A percentile compares a stretch with the other conserved stretches of the same genome.
Evolutionary conservation across 2,113 vertebrate species (phyloP).

Genomic region (Platanista minor): DNA sequence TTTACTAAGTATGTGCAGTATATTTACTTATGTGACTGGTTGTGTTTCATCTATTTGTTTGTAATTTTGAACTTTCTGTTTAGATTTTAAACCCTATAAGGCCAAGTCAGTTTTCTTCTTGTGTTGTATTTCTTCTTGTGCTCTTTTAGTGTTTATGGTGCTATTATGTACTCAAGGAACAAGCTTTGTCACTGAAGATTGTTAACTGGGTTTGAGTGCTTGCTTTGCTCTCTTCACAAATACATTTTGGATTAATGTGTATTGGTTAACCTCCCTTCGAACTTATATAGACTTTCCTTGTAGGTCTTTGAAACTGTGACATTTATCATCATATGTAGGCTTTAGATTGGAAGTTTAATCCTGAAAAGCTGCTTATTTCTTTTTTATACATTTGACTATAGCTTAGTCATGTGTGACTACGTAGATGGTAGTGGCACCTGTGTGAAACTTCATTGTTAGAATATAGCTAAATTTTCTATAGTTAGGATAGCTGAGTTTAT

Average conservation of each 20-base stretch:
- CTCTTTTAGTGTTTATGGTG: not conserved
- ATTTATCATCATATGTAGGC: not conserved
- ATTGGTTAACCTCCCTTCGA: not conserved
- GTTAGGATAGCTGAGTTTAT: not conserved
- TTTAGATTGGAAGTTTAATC: not conserved
- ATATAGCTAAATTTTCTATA: not conserved
- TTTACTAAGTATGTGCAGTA: not conserved
- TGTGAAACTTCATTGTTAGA: not conserved
- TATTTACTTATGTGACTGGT: not conserved
- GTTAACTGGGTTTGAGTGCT: not conserved
- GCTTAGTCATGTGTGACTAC: not conserved
- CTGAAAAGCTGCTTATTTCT: not conserved
- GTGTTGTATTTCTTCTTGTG: not conserved
- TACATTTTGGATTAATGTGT: not conserved
- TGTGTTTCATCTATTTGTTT: not conserved
- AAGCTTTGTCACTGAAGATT: not conserved
- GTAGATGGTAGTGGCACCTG: not conserved
- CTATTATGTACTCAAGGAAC: not conserved
- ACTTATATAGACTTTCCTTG: not conserved
- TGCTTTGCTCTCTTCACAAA: constrained; percentile 9
- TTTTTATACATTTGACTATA: not conserved
- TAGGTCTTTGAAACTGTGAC: not conserved
- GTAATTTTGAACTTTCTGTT: not conserved
- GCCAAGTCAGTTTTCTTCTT: not conserved
- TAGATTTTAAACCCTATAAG: not conserved